Evolutionary conservation across 2,888 invertebrate genomes (phyloP), one percentile per base, ranked within the genome.

Genomic region (Tetrapedia diversipes): DNA sequence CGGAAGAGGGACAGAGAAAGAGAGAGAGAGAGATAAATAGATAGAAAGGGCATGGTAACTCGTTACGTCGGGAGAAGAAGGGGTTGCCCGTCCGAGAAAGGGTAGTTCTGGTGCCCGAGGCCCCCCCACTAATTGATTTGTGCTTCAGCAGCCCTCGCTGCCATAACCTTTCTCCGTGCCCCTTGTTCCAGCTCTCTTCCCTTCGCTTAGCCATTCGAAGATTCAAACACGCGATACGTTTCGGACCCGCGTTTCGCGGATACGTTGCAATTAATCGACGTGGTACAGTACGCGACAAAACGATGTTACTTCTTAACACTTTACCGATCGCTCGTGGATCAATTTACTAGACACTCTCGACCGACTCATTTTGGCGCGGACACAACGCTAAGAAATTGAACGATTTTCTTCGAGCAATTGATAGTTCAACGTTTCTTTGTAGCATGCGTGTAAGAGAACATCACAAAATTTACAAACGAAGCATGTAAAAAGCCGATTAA

Each of bases 91-190:
- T 68, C 74, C 79, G 76, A 79, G 82, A 71, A 81, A 77, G 68
- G 82, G 77, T 85, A 83, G 84, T 85, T 80, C 81, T 75, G 82
- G 77, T 82, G 81, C 82, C 86, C 86, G 83, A 86, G 86, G 85
- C 83, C 83, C 85, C 82, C 85, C 85, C 79, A 82, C 85, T 86
- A 86, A 86, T 86, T 86, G 86, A 86, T 86, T 86, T 83, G 86
- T 86, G 86, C 83, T 86, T 83, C 86, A 78, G 75, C 79, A 70
- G 74, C 82, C 73, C 81, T 79, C 61, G 76, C 76, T 64, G 59
- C 77, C 82, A 71, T 78, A 82, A 79, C 70, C 66, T 79, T 74
- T 74, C 68, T 77, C 64, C 10, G 34, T 64, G 49, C 24, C 61
- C 72, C 76, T 79, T 61, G 72, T 54, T 29, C 61, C n/a, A 19